Evolutionary conservation across 1,140 invertebrate species (phyloP).

Genomic region (Phortica variegata): DNA sequence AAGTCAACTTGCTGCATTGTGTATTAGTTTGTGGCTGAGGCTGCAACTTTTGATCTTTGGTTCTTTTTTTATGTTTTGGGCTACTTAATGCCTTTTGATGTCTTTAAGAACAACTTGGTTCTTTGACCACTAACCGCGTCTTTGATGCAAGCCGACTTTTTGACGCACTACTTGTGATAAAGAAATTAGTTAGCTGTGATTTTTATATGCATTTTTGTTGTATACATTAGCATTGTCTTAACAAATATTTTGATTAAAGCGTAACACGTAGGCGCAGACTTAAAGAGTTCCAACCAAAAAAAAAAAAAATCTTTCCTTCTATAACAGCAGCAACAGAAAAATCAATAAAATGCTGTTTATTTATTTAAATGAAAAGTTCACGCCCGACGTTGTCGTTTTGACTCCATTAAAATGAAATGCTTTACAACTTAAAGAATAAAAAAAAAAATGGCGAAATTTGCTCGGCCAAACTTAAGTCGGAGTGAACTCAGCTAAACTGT

Average conservation of each 20-base stretch:
- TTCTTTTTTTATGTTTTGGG: too few relatives aligned
- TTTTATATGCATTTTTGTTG: too few relatives aligned
- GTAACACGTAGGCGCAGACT: constrained; percentile 8
- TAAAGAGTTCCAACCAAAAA: constrained; percentile 19
- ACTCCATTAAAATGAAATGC: constrained; percentile 54
- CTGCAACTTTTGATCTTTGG: too few relatives aligned
- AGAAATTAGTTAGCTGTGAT: too few relatives aligned
- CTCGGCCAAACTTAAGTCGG: too few relatives aligned
- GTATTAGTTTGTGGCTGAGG: too few relatives aligned
- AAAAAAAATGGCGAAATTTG: too few relatives aligned
- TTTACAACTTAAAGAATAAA: constrained; percentile 31
- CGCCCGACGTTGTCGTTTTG: constrained; percentile 26
- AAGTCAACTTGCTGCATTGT: constrained; percentile 10
- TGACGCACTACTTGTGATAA: constrained; percentile 30
- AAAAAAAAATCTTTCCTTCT: constrained; percentile 1
- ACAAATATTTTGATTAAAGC: constrained; percentile 51
- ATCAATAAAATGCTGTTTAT: constrained; percentile 49
- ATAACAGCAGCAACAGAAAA: constrained; percentile 21
- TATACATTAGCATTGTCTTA: constrained; percentile 19
- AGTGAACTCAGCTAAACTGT: too few relatives aligned
- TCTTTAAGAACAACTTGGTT: too few relatives aligned
- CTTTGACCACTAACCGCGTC: too few relatives aligned
- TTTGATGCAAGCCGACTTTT: constrained; percentile 35
- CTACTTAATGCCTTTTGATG: too few relatives aligned
- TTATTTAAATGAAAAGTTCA: constrained; percentile 53